Base-by-base conservation (phyloP, 2,113 vertebrate species). In the Myrmecobius fasciatus region DNA sequence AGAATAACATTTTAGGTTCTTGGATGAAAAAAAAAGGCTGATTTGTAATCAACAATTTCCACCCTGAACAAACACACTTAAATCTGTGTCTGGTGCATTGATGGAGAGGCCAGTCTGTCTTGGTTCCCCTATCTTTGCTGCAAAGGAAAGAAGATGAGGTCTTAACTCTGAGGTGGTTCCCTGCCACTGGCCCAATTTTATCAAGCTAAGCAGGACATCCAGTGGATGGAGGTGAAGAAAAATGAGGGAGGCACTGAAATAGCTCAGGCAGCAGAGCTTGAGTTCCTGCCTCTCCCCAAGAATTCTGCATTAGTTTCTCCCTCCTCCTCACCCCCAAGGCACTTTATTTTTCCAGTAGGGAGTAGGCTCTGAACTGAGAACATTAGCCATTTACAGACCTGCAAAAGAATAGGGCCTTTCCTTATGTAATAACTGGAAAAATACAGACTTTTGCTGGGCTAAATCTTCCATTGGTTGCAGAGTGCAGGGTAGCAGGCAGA, bases 331-430 rank as follows among this genome's bases (percentile, higher is more conserved):
- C 1, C 67, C 31, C 67, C 36, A n/a, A 43, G 89, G 25, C 2
- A 7, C 20, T 75, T n/a, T 75, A n/a, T n/a, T 75, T 67, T n/a
- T 22, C 36, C 20, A 89, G 91, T 24, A 3, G 8, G 54, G 92
- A 25, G 9, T 67, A 43, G 12, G 43, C 47, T 67, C 7, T 9
- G 8, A 26, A 25, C 4, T 1, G 43, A 95, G 12, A 91, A 0
- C 31, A 24, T 5, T 1, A 47, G 36, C 52, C 48, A 14, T 24
- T 52, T 4, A 0, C 25, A 25, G 75, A 49, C 24, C 46, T 51
- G 11, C 31, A 0, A 24, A 31, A 3, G 3, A 22, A 20, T 54
- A 0, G 60, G 60, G 8, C 52, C 0, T 26, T 52, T 46, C 43
- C 8, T 28, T 52, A 49, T 52, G 3, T n/a, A 20, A 14, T 0